phyloP scores from a whole-genome alignment of 2,888 invertebrate species.

The Chalcis sispes region DNA sequence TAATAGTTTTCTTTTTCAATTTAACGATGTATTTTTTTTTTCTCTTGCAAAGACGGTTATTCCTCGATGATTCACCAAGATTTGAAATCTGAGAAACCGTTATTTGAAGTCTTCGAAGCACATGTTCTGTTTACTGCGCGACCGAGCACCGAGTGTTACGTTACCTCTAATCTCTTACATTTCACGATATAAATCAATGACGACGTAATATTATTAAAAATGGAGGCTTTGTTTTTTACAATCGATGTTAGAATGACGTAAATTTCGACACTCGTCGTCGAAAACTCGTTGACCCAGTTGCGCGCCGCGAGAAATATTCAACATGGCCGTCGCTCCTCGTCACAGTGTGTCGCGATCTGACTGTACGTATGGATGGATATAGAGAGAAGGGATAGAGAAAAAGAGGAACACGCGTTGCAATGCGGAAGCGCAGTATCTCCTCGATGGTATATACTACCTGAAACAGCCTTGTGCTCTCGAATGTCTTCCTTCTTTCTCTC shows the following conservation, averaged over 20 bases:
- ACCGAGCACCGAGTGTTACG: no score
- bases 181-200: no score
- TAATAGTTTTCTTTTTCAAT: background rate
- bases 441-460: slow-evolving; percentile 29
- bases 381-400: background rate
- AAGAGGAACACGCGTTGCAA: slow-evolving; percentile 41
- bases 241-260: background rate
- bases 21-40: background rate
- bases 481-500: slow-evolving; percentile 17
- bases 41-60: background rate
- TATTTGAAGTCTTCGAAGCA: slow-evolving; percentile 25
- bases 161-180: background rate
- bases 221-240: background rate
- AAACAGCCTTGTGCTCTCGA: slow-evolving; percentile 8
- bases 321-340: slow-evolving; percentile 57
- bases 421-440: slow-evolving; percentile 49
- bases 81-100: slow-evolving; percentile 29
- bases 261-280: background rate
- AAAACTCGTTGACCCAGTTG: slow-evolving; percentile 60
- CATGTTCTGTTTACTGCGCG: slow-evolving; percentile 12
- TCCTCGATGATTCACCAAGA: background rate
- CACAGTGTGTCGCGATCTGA: slow-evolving; percentile 12
- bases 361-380: no score
- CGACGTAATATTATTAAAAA: background rate
- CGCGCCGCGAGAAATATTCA: slow-evolving; percentile 52